Percentiles rank a stretch among this genome's conserved stretches.
Conservation (phyloP, 1,140 invertebrate species). For the Cyphomyrmex costatus region DNA sequence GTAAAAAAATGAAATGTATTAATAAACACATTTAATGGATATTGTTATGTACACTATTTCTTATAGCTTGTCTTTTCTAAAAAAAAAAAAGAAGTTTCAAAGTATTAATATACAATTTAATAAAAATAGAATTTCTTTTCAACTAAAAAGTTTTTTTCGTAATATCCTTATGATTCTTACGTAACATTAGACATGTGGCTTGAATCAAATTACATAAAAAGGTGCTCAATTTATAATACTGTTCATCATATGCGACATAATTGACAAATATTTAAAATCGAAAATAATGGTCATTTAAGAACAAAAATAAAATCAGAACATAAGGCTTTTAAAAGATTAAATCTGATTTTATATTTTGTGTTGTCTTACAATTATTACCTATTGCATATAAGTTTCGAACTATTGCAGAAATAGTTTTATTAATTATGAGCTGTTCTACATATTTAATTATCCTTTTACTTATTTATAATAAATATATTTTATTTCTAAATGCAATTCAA, state of each 20-base stretch:
- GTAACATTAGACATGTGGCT: conserved; percentile 11
- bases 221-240: conserved; percentile 45
- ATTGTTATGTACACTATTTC: neutral
- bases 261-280: conserved; percentile 18
- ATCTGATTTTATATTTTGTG: too few species aligned
- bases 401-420: neutral
- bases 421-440: neutral
- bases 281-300: too few species aligned
- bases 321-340: too few species aligned
- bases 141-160: neutral
- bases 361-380: too few species aligned
- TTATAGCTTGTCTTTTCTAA: neutral
- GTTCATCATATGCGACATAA: conserved; percentile 36
- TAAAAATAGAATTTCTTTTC: conserved; percentile 3
- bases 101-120: neutral
- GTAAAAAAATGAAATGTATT: neutral
- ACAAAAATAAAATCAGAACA: too few species aligned
- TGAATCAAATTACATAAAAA: conserved; percentile 15
- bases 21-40: neutral
- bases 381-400: too few species aligned
- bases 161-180: conserved; percentile 1
- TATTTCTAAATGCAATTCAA: neutral
- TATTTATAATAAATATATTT: neutral
- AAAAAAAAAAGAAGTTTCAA: too few species aligned
- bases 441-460: neutral